Conservation (phyloP, 2,888 invertebrate genomes). For the Rhaphigaster nebulosa region DNA sequence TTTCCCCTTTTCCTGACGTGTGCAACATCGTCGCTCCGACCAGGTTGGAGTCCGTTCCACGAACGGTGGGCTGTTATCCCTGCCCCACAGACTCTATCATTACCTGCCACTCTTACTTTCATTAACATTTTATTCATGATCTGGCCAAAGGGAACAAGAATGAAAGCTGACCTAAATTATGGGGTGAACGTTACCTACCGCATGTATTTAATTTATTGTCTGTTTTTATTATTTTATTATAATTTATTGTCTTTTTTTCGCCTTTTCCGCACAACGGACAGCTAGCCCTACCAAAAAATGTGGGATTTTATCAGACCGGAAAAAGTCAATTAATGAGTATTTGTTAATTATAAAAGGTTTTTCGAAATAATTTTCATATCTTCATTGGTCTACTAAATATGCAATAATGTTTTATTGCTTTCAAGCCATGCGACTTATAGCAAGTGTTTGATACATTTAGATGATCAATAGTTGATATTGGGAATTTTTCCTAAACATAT, state of each 20-base stretch:
- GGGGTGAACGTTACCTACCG: not conserved
- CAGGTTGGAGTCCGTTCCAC: not conserved
- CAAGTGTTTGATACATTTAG: too few relatives aligned
- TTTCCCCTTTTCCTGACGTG: not conserved
- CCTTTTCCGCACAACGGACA: too few relatives aligned
- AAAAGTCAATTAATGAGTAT: too few relatives aligned
- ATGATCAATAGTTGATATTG: too few relatives aligned
- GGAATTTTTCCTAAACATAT: too few relatives aligned
- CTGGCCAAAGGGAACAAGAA: conserved; percentile 33
- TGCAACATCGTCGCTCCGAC: not conserved
- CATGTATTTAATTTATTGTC: not conserved
- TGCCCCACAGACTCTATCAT: not conserved
- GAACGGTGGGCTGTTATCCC: conserved; percentile 2
- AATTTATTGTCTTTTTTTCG: not conserved
- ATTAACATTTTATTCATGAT: conserved; percentile 35
- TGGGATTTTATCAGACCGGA: not conserved
- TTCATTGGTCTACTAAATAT: too few relatives aligned
- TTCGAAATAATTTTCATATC: too few relatives aligned
- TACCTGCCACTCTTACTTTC: conserved; percentile 46
- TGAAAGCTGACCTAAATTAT: conserved; percentile 18
- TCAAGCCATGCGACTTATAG: too few relatives aligned
- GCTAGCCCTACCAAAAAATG: not conserved
- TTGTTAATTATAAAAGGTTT: too few relatives aligned
- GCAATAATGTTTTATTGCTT: too few relatives aligned
- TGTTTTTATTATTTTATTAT: not conserved